These are phyloP conservation scores for Luehdorfia chinensis DNA, from an alignment of 1,140 invertebrate genomes.

Conservation along the genomic window DNA sequence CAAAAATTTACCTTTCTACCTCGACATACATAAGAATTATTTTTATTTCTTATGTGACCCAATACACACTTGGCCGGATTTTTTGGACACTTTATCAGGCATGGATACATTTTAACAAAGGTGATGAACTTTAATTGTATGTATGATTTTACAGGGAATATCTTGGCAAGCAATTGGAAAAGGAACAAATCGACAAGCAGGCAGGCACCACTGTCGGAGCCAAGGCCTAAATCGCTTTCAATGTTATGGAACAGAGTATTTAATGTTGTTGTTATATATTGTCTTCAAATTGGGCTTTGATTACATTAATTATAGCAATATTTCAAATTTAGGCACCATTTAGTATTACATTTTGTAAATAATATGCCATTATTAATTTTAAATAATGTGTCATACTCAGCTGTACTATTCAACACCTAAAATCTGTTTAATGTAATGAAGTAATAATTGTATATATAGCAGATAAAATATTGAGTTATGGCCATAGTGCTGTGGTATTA, in stretches of 20 bases:
- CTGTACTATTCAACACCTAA: neutral
- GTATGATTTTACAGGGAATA: slow-evolving; percentile 87
- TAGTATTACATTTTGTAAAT: slow-evolving; percentile 17
- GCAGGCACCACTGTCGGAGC: slow-evolving; percentile 78
- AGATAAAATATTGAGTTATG: neutral
- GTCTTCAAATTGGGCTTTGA: slow-evolving; percentile 30
- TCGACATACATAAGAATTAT: too few species aligned
- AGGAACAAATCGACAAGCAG: slow-evolving; percentile 84
- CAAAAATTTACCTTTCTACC: too few species aligned
- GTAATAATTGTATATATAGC: slow-evolving; percentile 12
- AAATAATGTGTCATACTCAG: slow-evolving; percentile 12
- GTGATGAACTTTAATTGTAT: neutral
- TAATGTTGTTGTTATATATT: slow-evolving; percentile 56
- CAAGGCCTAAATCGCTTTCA: slow-evolving; percentile 77
- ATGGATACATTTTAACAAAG: too few species aligned
- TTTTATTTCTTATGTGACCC: too few species aligned
- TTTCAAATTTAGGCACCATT: neutral
- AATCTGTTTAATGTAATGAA: neutral
- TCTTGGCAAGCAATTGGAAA: slow-evolving; percentile 95
- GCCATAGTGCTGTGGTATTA: neutral
- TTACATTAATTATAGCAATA: slow-evolving; percentile 23
- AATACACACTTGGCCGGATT: too few species aligned
- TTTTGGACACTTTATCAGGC: too few species aligned
- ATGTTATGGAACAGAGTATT: slow-evolving; percentile 32
- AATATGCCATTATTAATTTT: slow-evolving; percentile 13